Conservation (phyloP, 2,888 invertebrate genomes). For the Spilosoma lubricipeda region DNA sequence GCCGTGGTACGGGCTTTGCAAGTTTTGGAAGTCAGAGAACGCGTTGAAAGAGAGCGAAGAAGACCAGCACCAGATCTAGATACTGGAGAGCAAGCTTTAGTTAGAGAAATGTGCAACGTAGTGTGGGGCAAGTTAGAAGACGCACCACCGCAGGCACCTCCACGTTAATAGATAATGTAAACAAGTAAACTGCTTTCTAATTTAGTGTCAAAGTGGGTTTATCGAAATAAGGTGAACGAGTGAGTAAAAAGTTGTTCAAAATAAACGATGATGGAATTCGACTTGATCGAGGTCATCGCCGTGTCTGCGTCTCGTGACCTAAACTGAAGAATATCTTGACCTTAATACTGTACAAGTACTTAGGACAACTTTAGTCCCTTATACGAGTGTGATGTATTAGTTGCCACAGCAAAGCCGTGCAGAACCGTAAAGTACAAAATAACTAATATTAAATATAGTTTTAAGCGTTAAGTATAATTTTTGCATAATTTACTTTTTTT, state of each 20-base stretch:
- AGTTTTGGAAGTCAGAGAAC: constrained; percentile 96
- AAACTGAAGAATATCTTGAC: constrained; percentile 73
- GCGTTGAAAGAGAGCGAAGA: constrained; percentile 91
- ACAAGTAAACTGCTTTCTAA: constrained; percentile 41
- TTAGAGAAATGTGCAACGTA: constrained; percentile 98
- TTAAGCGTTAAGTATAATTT: constrained; percentile 32
- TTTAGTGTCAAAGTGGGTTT: constrained; percentile 50
- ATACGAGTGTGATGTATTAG: constrained; percentile 48
- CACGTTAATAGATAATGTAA: constrained; percentile 63
- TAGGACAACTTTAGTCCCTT: constrained; percentile 54
- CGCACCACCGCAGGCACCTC: constrained; percentile 88
- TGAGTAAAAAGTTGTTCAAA: constrained; percentile 66
- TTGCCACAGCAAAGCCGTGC: constrained; percentile 52
- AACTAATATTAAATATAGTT: constrained; percentile 50
- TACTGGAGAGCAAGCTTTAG: constrained; percentile 96
- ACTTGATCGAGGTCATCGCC: constrained; percentile 78
- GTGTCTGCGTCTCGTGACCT: constrained; percentile 74
- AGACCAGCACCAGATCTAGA: constrained; percentile 89
- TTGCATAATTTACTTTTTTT: constrained; percentile 16
- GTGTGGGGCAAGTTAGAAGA: constrained; percentile 97
- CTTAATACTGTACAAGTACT: constrained; percentile 71
- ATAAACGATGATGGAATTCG: constrained; percentile 67
- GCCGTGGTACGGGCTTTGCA: constrained; percentile 97
- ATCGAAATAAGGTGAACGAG: constrained; percentile 62
- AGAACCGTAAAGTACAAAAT: constrained; percentile 75